These are phyloP conservation scores for Nephila pilipes DNA, from an alignment of 1,140 invertebrate species.

Conservation along the genomic window DNA sequence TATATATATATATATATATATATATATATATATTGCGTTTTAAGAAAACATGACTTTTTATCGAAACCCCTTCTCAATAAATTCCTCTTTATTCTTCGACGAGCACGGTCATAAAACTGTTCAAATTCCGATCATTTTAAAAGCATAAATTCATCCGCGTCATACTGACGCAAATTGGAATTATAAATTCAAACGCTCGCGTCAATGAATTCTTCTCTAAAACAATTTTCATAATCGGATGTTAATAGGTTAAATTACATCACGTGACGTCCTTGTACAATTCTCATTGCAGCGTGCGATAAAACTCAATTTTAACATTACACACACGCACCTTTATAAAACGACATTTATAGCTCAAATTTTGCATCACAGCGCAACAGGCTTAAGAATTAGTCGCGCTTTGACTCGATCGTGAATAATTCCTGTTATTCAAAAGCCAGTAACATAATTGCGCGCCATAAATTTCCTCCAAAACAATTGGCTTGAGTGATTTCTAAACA, in stretches of 20 bases:
- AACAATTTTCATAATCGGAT: too few relatives aligned
- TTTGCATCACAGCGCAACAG: background rate
- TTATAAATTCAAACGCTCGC: too few relatives aligned
- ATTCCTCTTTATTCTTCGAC: too few relatives aligned
- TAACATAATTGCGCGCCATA: background rate
- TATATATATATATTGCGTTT: too few relatives aligned
- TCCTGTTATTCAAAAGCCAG: background rate
- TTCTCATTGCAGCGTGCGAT: background rate
- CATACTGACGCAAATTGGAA: too few relatives aligned
- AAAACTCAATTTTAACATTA: background rate
- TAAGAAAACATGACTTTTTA: too few relatives aligned
- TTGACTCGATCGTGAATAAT: background rate
- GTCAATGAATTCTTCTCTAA: too few relatives aligned
- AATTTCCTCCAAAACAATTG: background rate
- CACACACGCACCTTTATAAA: background rate
- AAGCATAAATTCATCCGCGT: too few relatives aligned
- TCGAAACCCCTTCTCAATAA: too few relatives aligned
- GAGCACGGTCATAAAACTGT: too few relatives aligned
- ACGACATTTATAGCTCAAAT: background rate
- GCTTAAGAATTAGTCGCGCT: background rate
- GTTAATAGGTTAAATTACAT: background rate
- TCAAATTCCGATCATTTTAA: too few relatives aligned
- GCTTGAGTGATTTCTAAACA: slow-evolving; percentile 1
- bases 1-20: too few relatives aligned
- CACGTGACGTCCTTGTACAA: background rate